phyloP scores from a whole-genome alignment of 2,797 vertebrate species.

The Thaleichthys pacificus region DNA sequence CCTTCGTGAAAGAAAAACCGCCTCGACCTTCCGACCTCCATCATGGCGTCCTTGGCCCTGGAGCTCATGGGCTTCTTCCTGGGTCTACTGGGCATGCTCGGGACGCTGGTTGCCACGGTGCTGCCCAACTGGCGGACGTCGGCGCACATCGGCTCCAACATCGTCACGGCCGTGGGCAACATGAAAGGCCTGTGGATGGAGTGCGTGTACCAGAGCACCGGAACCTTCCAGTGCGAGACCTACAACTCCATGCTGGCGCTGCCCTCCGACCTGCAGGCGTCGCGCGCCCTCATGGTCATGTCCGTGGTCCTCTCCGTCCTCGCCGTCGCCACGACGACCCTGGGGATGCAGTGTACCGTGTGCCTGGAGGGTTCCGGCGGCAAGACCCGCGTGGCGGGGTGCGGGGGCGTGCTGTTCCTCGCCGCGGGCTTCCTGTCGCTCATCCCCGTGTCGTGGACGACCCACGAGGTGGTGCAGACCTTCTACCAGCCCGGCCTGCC shows the following conservation, averaged over 20 bases:
- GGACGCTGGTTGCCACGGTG: constrained; percentile 82
- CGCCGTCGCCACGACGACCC: constrained; percentile 71
- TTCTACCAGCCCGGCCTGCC: constrained; percentile 84
- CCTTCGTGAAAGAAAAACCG: too few relatives aligned
- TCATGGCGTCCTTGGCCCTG: constrained; percentile 84
- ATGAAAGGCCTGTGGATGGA: constrained; percentile 97
- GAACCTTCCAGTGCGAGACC: constrained; percentile 93
- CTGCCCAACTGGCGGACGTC: constrained; percentile 89
- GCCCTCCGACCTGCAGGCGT: constrained; percentile 82
- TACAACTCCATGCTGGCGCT: constrained; percentile 93
- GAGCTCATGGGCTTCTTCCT: constrained; percentile 89
- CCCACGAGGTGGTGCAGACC: constrained; percentile 86
- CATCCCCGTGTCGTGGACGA: constrained; percentile 90
- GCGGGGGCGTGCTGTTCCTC: constrained; percentile 77
- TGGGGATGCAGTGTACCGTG: constrained; percentile 93
- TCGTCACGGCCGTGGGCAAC: constrained; percentile 87
- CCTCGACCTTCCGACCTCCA: background rate
- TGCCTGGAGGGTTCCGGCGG: constrained; percentile 77
- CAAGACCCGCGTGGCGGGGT: constrained; percentile 83
- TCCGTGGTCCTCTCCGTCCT: constrained; percentile 83
- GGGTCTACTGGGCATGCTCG: constrained; percentile 85
- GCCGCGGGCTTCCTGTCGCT: constrained; percentile 85
- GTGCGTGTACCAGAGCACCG: constrained; percentile 91
- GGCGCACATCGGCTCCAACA: constrained; percentile 90
- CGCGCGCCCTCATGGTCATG: constrained; percentile 92